Evolutionary conservation across 2,888 invertebrate species (phyloP).

Genomic region (Chrysotoxum bicinctum): DNA sequence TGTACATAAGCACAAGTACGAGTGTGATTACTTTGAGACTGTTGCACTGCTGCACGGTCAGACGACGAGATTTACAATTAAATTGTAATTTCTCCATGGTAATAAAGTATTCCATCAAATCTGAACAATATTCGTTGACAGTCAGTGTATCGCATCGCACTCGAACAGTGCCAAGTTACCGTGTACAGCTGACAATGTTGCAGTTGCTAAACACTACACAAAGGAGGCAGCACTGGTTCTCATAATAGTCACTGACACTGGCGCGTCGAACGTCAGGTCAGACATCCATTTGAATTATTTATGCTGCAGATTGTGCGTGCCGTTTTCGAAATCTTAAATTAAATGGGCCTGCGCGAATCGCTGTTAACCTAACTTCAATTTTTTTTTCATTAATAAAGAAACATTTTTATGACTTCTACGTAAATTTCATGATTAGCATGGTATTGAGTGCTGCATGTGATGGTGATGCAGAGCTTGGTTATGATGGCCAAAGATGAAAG

Average conservation of each 20-base stretch:
- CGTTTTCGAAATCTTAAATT: slow-evolving; percentile 72
- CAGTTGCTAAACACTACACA: slow-evolving; percentile 28
- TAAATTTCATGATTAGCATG: slow-evolving; percentile 71
- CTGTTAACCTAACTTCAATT: slow-evolving; percentile 73
- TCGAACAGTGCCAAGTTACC: neutral
- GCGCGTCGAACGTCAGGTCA: slow-evolving; percentile 69
- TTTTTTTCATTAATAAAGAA: slow-evolving; percentile 71
- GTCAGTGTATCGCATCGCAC: slow-evolving; percentile 39
- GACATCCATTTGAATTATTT: slow-evolving; percentile 71
- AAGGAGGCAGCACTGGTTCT: slow-evolving; percentile 35
- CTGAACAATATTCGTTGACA: slow-evolving; percentile 71
- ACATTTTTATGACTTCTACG: slow-evolving; percentile 72
- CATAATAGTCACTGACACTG: slow-evolving; percentile 59
- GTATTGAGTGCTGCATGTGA: slow-evolving; percentile 39
- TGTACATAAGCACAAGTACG: neutral
- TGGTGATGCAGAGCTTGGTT: slow-evolving; percentile 11
- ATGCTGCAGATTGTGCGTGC: slow-evolving; percentile 72
- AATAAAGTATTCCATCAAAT: slow-evolving; percentile 72
- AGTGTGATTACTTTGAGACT: neutral
- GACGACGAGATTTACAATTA: slow-evolving; percentile 69
- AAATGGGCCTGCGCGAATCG: slow-evolving; percentile 72
- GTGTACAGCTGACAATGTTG: slow-evolving; percentile 43
- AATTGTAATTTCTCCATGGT: slow-evolving; percentile 68
- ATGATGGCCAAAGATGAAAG: slow-evolving; percentile 60
- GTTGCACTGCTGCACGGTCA: slow-evolving; percentile 1